Evolutionary conservation across 2,797 vertebrate genomes (phyloP).

Genomic region (Acropternis orthonyx): DNA sequence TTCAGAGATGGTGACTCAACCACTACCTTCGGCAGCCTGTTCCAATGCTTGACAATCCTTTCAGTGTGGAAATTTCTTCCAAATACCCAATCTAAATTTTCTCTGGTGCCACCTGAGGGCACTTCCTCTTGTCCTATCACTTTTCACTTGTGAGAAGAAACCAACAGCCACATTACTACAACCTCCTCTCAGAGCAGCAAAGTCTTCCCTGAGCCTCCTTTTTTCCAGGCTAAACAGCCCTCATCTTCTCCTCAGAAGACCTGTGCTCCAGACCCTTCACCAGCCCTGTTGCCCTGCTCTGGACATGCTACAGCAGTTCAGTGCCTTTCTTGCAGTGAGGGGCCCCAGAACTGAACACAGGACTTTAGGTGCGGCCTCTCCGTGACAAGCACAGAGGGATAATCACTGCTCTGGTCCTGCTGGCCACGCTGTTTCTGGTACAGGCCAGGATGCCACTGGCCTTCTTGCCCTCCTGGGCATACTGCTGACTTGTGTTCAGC

Average conservation of each 20-base stretch:
- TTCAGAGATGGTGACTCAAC: not conserved
- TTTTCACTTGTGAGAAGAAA: not conserved
- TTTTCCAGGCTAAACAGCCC: not conserved
- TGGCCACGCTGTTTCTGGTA: not conserved
- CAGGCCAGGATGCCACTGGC: not conserved
- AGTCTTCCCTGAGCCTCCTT: not conserved
- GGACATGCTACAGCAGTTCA: not conserved
- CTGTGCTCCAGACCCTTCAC: not conserved
- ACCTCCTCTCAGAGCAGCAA: not conserved
- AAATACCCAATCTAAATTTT: not conserved
- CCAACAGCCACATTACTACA: not conserved
- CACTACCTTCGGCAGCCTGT: not conserved
- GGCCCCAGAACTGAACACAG: not conserved
- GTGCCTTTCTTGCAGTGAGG: not conserved
- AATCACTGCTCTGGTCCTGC: not conserved
- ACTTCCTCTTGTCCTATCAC: not conserved
- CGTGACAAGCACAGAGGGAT: not conserved
- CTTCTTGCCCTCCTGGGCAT: not conserved
- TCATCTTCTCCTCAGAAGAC: not conserved
- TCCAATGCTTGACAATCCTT: not conserved
- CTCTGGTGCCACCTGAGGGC: not conserved
- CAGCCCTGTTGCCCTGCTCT: not conserved
- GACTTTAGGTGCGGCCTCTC: fast-evolving
- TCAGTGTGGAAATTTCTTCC: not conserved
- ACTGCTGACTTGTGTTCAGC: not conserved